Percentiles rank a stretch among this genome's conserved stretches.
These are phyloP conservation scores for Cylloceria caligata DNA, from an alignment of 2,888 invertebrate genomes.

Conservation along the genomic window DNA sequence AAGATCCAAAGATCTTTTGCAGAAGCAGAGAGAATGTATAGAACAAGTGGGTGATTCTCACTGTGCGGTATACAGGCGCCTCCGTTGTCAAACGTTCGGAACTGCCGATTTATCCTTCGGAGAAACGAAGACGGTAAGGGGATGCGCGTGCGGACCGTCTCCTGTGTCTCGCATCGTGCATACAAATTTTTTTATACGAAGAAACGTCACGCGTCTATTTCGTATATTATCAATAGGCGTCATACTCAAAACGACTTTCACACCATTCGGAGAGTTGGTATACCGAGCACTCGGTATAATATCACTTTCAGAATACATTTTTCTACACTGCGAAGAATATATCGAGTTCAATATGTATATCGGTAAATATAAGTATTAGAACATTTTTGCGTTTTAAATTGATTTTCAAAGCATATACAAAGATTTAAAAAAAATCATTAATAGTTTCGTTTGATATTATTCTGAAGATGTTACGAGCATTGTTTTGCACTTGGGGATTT, in stretches of 20 bases:
- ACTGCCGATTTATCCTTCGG: slow-evolving; percentile 39
- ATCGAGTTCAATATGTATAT: background rate
- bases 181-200: slow-evolving; percentile 76
- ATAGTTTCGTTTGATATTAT: background rate
- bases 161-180: slow-evolving; percentile 74
- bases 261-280: background rate
- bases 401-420: background rate
- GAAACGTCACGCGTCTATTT: slow-evolving; percentile 64
- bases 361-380: no score
- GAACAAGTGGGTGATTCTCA: background rate
- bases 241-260: slow-evolving; percentile 2
- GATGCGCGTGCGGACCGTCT: slow-evolving; percentile 44
- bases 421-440: background rate
- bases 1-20: background rate
- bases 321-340: background rate
- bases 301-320: background rate
- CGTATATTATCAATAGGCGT: slow-evolving; percentile 13
- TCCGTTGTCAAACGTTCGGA: slow-evolving; percentile 21
- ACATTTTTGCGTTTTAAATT: no score
- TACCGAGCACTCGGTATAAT: background rate
- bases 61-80: background rate
- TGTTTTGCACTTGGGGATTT: background rate
- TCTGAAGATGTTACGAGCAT: background rate
- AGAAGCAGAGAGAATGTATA: background rate
- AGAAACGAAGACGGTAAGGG: slow-evolving; percentile 51